Evolutionary conservation across 2,113 vertebrate species (phyloP), one percentile per base, ranked within the genome.

Genomic region (Deroptyus accipitrinus): DNA sequence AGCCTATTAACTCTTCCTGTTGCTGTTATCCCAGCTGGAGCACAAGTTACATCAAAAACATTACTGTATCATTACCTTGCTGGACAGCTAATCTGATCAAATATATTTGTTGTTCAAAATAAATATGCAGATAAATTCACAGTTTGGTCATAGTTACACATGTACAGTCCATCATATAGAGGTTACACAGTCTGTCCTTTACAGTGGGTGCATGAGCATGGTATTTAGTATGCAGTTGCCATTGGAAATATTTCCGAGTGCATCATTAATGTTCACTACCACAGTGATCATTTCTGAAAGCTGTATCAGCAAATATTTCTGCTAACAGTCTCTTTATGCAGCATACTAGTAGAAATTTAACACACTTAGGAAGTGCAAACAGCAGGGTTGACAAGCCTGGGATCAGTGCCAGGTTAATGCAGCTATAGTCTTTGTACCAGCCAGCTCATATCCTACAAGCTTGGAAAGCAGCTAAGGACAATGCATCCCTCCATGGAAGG

Each of bases 231-330:
- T 46, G 28, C 52, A 74, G 90, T 31, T 81, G 79, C 73, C 88
- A 6, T 8, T 93, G 55, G 31, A 79, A 80, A 74, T 25, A 41
- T n/a, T 86, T 64, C 16, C 31, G 86, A 91, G 69, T 27, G 41
- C 10, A 1, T 77, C 8, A 0, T 93, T 63, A 63, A 62, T 33
- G 77, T 86, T 68, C 83, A 64, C 0, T 48, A n/a, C 69, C 37
- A 57, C 69, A 69, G 35, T 48, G 84, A 86, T 64, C 64, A 86
- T 68, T 95, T 85, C 83, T 92, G 86, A 73, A 80, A 92, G 89
- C 91, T 92, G 61, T 28, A 59, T 95, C 83, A 92, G 86, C 89
- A 95, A 89, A 79, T 91, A 57, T 54, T 95, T 89, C 84, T 91
- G 55, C 74, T 59, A 63, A 52, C 81, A 91, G 55, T 33, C 46